Base-by-base conservation (phyloP, 1,140 invertebrate species). In the Thaumetopoea pityocampa region DNA sequence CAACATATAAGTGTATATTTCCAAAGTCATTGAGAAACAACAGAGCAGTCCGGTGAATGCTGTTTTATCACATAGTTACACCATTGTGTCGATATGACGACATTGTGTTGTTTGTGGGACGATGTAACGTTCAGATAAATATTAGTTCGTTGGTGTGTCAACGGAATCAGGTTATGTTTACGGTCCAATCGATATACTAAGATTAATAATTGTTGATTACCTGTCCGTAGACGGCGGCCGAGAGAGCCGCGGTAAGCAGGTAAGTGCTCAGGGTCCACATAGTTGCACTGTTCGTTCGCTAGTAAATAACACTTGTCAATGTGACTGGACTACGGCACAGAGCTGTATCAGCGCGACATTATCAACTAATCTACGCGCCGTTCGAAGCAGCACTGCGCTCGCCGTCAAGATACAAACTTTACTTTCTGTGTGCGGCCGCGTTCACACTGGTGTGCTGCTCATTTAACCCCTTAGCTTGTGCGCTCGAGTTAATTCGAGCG, bases 381-480 rank as follows among this genome's bases (percentile, higher is more conserved):
- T 60, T 40, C 65, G 51, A 51, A 64, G 59, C 65, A 52, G 63
- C 67, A 82, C 78, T 82, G 64, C 40, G 59, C 48, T n/a, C 43
- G 38, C 43, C 28, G 23, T 23, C 38, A 32, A 16, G 49, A 34
- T 19, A 68, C 71, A 61, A 70, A 77, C 57, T 79, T 78, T 77
- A 78, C 70, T 78, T 82, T 82, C 72, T 60, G 78, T 63, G 54
- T 55, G 43, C 50, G 72, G 59, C 40, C 22, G 60, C 37, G 68
- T 73, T 50, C 65, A 82, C 67, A 76, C n/a, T 12, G 20, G 8
- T n/a, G 37, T 28, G 10, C 14, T 29, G 3, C 9, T 23, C n/a
- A n/a, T n/a, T n/a, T n/a, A n/a, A n/a, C n/a, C n/a, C n/a, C n/a
- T n/a, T n/a, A n/a, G n/a, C n/a, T n/a, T n/a, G n/a, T n/a, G n/a